phyloP scores from a whole-genome alignment of 2,888 invertebrate species.

The Campaea margaritaria region DNA sequence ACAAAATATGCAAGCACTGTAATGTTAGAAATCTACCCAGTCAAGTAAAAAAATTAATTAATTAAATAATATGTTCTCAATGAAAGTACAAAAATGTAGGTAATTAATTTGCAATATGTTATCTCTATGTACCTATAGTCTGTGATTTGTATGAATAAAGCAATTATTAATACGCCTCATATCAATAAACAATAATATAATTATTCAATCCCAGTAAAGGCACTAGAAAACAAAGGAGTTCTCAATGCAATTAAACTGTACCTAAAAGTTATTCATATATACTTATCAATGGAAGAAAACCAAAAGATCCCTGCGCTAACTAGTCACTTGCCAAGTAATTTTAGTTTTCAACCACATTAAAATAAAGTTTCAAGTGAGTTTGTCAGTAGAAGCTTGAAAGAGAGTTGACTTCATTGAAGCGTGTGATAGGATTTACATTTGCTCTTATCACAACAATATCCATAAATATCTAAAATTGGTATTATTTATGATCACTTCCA shows the following conservation, averaged over 20 bases:
- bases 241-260: not conserved
- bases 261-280: constrained; percentile 5
- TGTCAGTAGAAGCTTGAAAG: not conserved
- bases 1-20: too few relatives aligned
- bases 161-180: not conserved
- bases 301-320: not conserved
- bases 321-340: not conserved
- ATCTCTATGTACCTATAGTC: too few relatives aligned
- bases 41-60: too few relatives aligned
- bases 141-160: constrained; percentile 5
- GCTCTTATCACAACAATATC: not conserved
- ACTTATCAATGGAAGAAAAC: constrained; percentile 7
- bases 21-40: too few relatives aligned
- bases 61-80: not conserved
- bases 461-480: not conserved
- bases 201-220: constrained; percentile 1
- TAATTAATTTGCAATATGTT: too few relatives aligned
- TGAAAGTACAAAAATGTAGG: not conserved
- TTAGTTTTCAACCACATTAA: not conserved
- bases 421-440: not conserved
- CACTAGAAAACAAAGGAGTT: constrained; percentile 4
- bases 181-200: constrained; percentile 7
- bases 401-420: constrained; percentile 9
- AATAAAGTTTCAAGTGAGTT: not conserved
- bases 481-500: too few relatives aligned